Evolutionary conservation across 2,797 vertebrate genomes (phyloP).

Genomic region (Melanogrammus aeglefinus): DNA sequence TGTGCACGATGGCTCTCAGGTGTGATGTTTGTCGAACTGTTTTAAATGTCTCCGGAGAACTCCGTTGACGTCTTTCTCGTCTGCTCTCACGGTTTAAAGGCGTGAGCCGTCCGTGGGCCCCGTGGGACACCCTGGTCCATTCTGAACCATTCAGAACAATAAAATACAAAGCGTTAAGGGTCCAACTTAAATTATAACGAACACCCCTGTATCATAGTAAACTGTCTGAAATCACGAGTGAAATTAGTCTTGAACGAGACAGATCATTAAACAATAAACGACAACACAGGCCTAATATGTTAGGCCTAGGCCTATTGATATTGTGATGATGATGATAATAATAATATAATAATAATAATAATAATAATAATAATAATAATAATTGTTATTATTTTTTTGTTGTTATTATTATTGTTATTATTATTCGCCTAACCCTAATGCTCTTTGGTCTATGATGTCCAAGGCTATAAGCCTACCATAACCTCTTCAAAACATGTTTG

Average conservation of each 20-base stretch:
- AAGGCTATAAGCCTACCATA: background rate
- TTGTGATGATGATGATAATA: background rate
- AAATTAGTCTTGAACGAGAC: background rate
- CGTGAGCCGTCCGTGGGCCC: background rate
- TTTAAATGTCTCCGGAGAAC: too few species aligned
- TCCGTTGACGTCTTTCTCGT: background rate
- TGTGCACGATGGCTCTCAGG: background rate
- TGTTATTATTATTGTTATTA: background rate
- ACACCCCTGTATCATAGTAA: background rate
- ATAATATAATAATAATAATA: too few species aligned
- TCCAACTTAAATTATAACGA: background rate
- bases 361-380: too few species aligned
- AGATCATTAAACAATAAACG: background rate
- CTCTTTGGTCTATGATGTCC: background rate
- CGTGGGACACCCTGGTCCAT: background rate
- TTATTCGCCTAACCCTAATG: background rate
- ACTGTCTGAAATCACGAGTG: background rate
- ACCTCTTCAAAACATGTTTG: slow-evolving; percentile 38
- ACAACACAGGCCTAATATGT: background rate
- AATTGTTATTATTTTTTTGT: background rate
- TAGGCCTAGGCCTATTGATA: background rate
- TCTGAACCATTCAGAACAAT: slow-evolving; percentile 2
- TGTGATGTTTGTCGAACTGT: slow-evolving; percentile 2
- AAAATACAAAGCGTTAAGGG: background rate
- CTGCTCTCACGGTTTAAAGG: background rate